A percentile compares a stretch with the other conserved stretches of the same genome.
phyloP scores from a whole-genome alignment of 2,888 invertebrate species.

The Cordilura impudica region DNA sequence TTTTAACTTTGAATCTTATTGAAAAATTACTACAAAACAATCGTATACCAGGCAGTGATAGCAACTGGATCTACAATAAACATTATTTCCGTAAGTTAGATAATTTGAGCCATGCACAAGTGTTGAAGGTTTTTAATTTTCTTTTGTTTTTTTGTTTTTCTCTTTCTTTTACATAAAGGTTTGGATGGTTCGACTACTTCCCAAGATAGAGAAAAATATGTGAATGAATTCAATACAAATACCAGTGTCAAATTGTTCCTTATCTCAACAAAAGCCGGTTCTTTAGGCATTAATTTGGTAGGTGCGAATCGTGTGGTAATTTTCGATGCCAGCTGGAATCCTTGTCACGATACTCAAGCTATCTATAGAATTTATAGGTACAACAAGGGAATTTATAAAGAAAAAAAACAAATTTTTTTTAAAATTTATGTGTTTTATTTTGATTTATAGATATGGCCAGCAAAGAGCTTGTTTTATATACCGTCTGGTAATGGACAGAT shows the following conservation, averaged over 20 bases:
- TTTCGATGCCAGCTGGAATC: slow-evolving; percentile 99
- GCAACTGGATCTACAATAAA: slow-evolving; percentile 89
- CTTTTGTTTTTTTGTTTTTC: slow-evolving; percentile 1
- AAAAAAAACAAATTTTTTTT: background rate
- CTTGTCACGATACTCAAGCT: slow-evolving; percentile 98
- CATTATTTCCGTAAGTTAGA: slow-evolving; percentile 91
- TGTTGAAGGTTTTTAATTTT: no score
- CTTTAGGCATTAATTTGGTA: slow-evolving; percentile 96
- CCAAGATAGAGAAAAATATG: slow-evolving; percentile 95
- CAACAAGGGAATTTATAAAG: no score
- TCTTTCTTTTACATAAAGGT: slow-evolving; percentile 78
- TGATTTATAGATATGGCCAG: slow-evolving; percentile 87
- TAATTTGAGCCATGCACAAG: no score
- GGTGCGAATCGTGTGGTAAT: slow-evolving; percentile 98
- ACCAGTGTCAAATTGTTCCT: slow-evolving; percentile 92
- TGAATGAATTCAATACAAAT: slow-evolving; percentile 96
- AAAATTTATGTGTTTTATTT: background rate
- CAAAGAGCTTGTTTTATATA: slow-evolving; percentile 96
- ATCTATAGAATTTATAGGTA: slow-evolving; percentile 93
- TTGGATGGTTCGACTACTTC: slow-evolving; percentile 97
- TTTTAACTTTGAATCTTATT: slow-evolving; percentile 95
- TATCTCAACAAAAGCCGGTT: slow-evolving; percentile 97
- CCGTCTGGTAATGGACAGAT: slow-evolving; percentile 97
- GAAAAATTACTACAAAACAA: slow-evolving; percentile 93
- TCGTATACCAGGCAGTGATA: slow-evolving; percentile 83